These are phyloP conservation scores for Ariopsis seemanni DNA, from an alignment of 2,113 vertebrate genomes.

Conservation along the genomic window DNA sequence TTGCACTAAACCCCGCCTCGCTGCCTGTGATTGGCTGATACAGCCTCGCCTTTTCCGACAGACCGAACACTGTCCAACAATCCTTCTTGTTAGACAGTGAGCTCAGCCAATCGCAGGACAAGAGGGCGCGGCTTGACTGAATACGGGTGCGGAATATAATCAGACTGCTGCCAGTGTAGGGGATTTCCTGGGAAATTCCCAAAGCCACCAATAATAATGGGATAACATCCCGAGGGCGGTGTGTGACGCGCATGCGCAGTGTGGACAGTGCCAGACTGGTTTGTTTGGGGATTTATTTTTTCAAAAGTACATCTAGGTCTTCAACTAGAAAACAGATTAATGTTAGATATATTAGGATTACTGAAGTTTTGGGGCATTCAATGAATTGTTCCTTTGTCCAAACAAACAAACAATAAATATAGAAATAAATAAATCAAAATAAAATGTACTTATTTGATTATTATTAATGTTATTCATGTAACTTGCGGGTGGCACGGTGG, in stretches of 20 bases:
- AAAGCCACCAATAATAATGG: conserved; percentile 45
- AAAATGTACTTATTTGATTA: not conserved
- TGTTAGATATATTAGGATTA: not conserved
- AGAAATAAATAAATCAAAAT: not conserved
- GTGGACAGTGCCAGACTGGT: not conserved
- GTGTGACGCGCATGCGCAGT: conserved; percentile 46
- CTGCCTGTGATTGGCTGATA: not conserved
- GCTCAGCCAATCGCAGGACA: not conserved
- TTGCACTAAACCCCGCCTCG: not conserved
- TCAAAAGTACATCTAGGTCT: not conserved
- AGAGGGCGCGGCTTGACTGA: not conserved
- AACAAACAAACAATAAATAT: not conserved
- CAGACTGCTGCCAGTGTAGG: conserved; percentile 29
- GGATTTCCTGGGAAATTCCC: conserved; percentile 64
- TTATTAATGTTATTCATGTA: not conserved
- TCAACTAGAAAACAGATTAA: not conserved
- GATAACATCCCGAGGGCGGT: conserved; percentile 39
- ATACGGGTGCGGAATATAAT: conserved; percentile 5
- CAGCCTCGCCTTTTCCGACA: not conserved
- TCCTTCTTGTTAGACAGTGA: not conserved
- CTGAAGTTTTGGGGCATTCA: not conserved
- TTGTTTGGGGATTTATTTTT: conserved; percentile 33
- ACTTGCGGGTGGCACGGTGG: no score
- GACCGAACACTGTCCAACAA: no score
- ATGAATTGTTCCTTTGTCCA: not conserved